These are phyloP conservation scores for Strigamia maritima DNA, from an alignment of 2,888 invertebrate genomes.

Conservation along the genomic window DNA sequence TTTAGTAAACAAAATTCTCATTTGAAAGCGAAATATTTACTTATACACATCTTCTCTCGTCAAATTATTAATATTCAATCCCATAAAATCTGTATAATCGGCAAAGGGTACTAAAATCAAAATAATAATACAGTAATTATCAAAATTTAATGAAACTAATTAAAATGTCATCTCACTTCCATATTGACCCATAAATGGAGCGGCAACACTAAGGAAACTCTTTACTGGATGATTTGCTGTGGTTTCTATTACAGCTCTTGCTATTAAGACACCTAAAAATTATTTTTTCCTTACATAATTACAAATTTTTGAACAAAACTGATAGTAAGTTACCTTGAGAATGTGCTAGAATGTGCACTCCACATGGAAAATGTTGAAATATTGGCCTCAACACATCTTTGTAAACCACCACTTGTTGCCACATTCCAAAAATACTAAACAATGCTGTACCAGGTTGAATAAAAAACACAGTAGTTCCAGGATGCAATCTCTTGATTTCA, in stretches of 20 bases:
- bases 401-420: background rate
- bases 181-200: background rate
- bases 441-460: background rate
- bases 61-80: background rate
- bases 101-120: background rate
- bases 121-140: background rate
- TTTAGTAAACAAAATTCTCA: background rate
- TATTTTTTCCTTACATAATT: background rate
- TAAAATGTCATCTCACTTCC: background rate
- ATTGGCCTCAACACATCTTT: background rate
- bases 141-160: background rate
- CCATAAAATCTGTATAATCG: background rate
- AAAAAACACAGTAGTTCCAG: background rate
- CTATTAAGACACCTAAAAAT: background rate
- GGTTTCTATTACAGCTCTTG: background rate
- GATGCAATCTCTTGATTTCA: constrained; percentile 37
- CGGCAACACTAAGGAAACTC: background rate
- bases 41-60: background rate
- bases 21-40: background rate
- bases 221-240: background rate
- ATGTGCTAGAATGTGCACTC: background rate
- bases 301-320: no score
- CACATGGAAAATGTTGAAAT: background rate
- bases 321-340: background rate
- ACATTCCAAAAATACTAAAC: background rate